A percentile compares a stretch with the other conserved stretches of the same genome.
phyloP scores from a whole-genome alignment of 2,113 vertebrate species.

The Machaerirhynchus nigripectus region DNA sequence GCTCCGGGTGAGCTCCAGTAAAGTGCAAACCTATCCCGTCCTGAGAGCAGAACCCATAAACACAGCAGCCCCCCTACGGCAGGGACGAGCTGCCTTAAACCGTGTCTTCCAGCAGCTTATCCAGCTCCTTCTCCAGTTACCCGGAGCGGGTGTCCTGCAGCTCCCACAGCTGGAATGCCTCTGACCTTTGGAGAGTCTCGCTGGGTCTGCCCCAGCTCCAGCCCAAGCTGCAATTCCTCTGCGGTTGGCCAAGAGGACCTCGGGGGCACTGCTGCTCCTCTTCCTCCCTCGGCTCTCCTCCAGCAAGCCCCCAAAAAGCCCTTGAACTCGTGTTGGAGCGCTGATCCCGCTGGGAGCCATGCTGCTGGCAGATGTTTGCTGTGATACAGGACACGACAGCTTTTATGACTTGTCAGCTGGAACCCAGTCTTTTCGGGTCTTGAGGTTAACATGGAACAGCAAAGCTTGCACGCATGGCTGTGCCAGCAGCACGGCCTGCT shows the following conservation, averaged over 20 bases:
- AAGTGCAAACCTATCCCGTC: not conserved
- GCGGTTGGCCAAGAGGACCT: not conserved
- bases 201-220: not conserved
- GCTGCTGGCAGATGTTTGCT: slow-evolving; percentile 47
- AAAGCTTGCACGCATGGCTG: not conserved
- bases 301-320: not conserved
- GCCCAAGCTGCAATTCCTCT: not conserved
- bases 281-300: not conserved
- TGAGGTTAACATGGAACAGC: slow-evolving; percentile 35
- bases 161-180: not conserved
- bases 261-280: not conserved
- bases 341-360: slow-evolving; percentile 15
- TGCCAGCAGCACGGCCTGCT: not conserved
- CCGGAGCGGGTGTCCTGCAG: not conserved
- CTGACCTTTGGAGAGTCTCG: not conserved
- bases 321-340: not conserved
- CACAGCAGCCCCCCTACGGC: not conserved
- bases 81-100: not conserved
- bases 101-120: not conserved
- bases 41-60: slow-evolving; percentile 5
- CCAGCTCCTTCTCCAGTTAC: slow-evolving; percentile 22
- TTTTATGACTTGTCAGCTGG: slow-evolving; percentile 58
- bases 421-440: slow-evolving; percentile 41
- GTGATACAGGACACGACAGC: slow-evolving; percentile 46
- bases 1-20: not conserved